Percentiles rank a stretch among this genome's conserved stretches.
Evolutionary conservation across 2,888 invertebrate species (phyloP).

Genomic region (Philonicus albiceps): DNA sequence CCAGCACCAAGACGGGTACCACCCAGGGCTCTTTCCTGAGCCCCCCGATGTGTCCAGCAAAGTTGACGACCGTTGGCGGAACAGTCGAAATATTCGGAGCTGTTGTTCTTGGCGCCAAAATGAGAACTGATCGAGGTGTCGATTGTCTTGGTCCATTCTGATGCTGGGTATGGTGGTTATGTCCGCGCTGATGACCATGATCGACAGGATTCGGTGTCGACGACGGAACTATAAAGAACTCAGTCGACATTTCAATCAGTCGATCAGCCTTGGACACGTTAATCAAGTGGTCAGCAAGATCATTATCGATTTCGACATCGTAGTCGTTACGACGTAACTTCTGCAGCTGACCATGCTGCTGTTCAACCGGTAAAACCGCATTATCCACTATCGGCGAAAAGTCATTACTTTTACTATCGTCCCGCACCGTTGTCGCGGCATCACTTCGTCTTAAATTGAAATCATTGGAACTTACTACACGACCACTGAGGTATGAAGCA

Average conservation of each 20-base stretch:
- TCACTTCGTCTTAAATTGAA: constrained; percentile 11
- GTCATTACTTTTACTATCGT: constrained; percentile 32
- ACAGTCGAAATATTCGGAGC: constrained; percentile 52
- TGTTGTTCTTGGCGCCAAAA: constrained; percentile 52
- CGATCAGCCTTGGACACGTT: constrained; percentile 64
- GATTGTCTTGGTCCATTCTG: constrained; percentile 46
- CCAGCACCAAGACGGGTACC: constrained; percentile 84
- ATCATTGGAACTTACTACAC: neutral
- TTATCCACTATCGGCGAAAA: constrained; percentile 11
- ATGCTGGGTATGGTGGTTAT: constrained; percentile 61
- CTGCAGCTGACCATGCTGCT: constrained; percentile 25
- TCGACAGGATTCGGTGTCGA: constrained; percentile 57
- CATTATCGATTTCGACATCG: constrained; percentile 31
- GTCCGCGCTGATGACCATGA: neutral
- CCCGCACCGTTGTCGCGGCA: neutral
- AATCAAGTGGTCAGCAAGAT: constrained; percentile 43
- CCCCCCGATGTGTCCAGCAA: constrained; percentile 59
- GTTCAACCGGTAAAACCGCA: constrained; percentile 40
- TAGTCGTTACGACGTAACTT: constrained; percentile 39
- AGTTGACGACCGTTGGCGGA: constrained; percentile 56
- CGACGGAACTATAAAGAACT: constrained; percentile 80
- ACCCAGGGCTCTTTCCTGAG: constrained; percentile 87
- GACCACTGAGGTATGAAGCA: constrained; percentile 7
- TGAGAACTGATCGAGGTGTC: constrained; percentile 55
- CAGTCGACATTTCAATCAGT: constrained; percentile 80